These are phyloP conservation scores for Nautilus pompilius DNA, from an alignment of 1,140 invertebrate species.

Conservation along the genomic window DNA sequence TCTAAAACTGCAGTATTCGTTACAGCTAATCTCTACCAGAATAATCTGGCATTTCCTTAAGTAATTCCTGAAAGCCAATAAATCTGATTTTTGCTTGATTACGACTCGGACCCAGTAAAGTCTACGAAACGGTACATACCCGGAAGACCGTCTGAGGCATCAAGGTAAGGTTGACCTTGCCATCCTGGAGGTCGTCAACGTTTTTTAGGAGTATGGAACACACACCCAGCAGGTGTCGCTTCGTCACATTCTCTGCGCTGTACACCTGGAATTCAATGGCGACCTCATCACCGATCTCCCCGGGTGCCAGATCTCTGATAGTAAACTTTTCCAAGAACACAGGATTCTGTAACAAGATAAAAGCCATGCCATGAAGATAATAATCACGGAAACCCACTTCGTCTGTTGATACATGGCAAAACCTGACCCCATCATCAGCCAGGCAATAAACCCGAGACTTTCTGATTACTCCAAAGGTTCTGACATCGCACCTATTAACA, in stretches of 20 bases:
- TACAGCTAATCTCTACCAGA: no score
- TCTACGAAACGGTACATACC: conserved; percentile 21
- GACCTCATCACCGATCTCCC: conserved; percentile 35
- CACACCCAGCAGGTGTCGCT: conserved; percentile 43
- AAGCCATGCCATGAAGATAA: no score
- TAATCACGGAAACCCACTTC: neutral
- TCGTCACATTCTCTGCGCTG: conserved; percentile 40
- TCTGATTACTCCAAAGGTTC: no score
- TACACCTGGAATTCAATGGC: conserved; percentile 48
- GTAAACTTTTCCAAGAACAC: conserved; percentile 48
- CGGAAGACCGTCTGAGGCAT: conserved; percentile 46
- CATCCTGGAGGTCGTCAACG: conserved; percentile 35
- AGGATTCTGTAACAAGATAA: conserved; percentile 29
- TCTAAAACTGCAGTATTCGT: no score
- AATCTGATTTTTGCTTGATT: neutral
- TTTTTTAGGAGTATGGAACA: conserved; percentile 34
- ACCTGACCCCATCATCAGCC: no score
- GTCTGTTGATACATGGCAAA: neutral
- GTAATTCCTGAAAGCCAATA: no score
- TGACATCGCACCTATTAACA: no score
- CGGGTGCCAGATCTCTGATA: conserved; percentile 38
- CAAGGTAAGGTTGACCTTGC: conserved; percentile 36
- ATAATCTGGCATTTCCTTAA: no score
- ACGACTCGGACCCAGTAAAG: neutral
- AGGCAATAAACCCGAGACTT: no score